Base-by-base conservation (phyloP, 2,888 invertebrate genomes). In the Sinelater perroti region DNA sequence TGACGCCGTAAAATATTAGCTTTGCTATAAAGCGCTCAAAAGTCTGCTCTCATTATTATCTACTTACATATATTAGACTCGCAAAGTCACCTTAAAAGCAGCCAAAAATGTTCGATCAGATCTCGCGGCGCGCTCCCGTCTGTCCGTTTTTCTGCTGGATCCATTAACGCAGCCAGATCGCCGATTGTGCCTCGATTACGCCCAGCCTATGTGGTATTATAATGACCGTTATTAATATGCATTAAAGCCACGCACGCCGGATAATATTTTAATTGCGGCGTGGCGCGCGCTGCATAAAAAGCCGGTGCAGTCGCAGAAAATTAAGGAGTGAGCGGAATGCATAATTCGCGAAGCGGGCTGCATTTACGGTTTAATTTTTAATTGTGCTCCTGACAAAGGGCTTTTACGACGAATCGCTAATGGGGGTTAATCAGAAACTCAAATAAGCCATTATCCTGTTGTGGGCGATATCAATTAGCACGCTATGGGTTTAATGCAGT, bases 201-300 rank as follows among this genome's bases (percentile, higher is more conserved):
- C 6, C 14, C 10, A 31, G 18, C 44, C 18, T 35, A 21, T 50
- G 31, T 50, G 31, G 35, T 26, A 64, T 66, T 63, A 69, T 72
- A 72, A 71, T 72, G 67, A 66, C 68, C 62, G 69, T 70, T 71
- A 72, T 72, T 71, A 71, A 70, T 70, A 71, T 69, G 67, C 69
- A 72, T 72, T 72, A 72, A 71, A 66, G 67, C 62, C 68, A 67
- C 70, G 69, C 70, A 69, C 68, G 67, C 64, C 63, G 67, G 65
- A 70, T 70, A 69, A 72, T 72, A 71, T 72, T 72, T 72, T 72
- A 72, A 72, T 72, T 70, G 69, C 65, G 52, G 55, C 40, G 38
- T 42, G 51, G 53, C 55, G 56, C 56, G 60, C 57, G 63, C 51
- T 60, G 62, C 65, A 64, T 65, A 70, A 69, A 69, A 40, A 40